phyloP scores from a whole-genome alignment of 2,113 vertebrate genomes.

The Hippocampus zosterae region DNA sequence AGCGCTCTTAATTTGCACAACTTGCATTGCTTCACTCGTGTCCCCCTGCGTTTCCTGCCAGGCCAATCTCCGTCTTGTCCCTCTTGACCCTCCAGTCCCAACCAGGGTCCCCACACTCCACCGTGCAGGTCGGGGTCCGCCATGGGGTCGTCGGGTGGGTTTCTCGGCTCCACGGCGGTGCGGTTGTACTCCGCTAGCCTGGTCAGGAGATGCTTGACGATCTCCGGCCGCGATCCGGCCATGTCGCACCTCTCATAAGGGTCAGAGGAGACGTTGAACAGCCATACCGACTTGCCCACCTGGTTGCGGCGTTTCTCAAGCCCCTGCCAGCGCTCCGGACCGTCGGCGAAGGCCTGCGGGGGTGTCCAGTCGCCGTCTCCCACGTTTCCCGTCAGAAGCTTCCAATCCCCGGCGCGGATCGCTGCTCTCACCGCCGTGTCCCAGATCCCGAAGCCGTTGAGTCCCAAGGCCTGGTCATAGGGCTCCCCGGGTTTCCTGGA shows the following conservation, averaged over 20 bases:
- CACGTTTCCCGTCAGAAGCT: conserved; percentile 86
- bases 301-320: conserved; percentile 77
- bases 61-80: conserved; percentile 35
- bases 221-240: conserved; percentile 73
- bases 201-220: conserved; percentile 81
- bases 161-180: conserved; percentile 80
- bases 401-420: conserved; percentile 86
- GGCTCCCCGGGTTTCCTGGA: conserved; percentile 84
- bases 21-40: conserved; percentile 55
- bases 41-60: conserved; percentile 51
- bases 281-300: conserved; percentile 83
- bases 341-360: conserved; percentile 75
- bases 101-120: conserved; percentile 89
- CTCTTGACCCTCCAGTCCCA: conserved; percentile 66
- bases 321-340: conserved; percentile 77
- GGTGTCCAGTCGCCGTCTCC: conserved; percentile 89
- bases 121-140: conserved; percentile 87
- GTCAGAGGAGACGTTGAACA: conserved; percentile 87
- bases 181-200: conserved; percentile 83
- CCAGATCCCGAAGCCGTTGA: conserved; percentile 88
- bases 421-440: conserved; percentile 88
- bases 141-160: conserved; percentile 84
- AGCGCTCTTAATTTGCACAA: conserved; percentile 68
- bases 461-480: conserved; percentile 74
- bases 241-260: conserved; percentile 86